A percentile compares a stretch with the other conserved stretches of the same genome.
These are phyloP conservation scores for Myripristis jacobus DNA, from an alignment of 2,797 vertebrate species.

Conservation along the genomic window DNA sequence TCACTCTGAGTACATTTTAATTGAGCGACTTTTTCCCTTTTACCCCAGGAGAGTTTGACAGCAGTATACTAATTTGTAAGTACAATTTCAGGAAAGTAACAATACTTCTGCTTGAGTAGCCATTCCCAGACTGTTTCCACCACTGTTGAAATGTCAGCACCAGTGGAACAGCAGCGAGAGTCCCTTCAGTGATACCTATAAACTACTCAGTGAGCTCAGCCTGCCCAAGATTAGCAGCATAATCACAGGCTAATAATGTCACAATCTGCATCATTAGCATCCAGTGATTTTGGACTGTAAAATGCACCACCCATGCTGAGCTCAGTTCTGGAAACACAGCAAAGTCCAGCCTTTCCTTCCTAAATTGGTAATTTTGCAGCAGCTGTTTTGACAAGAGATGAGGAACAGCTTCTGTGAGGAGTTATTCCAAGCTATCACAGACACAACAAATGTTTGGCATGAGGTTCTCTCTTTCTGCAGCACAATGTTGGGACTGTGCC, in stretches of 20 bases:
- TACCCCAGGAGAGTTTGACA: too few relatives aligned
- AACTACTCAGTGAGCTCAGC: constrained; percentile 26
- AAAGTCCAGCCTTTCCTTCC: constrained; percentile 33
- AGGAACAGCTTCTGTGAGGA: constrained; percentile 42
- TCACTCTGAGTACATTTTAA: too few relatives aligned
- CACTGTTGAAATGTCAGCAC: too few relatives aligned
- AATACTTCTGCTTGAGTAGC: too few relatives aligned
- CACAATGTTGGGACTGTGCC: constrained; percentile 60
- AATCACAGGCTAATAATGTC: constrained; percentile 54
- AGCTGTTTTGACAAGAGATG: constrained; percentile 45
- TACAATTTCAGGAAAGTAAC: too few relatives aligned
- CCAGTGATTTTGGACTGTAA: constrained; percentile 22
- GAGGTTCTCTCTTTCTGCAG: constrained; percentile 46
- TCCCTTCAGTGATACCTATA: constrained; percentile 25
- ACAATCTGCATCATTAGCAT: constrained; percentile 44
- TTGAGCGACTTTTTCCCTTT: too few relatives aligned
- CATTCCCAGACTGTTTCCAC: too few relatives aligned
- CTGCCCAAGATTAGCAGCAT: constrained; percentile 41
- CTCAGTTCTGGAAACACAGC: constrained; percentile 20
- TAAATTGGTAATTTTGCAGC: constrained; percentile 39
- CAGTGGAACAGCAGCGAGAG: not conserved
- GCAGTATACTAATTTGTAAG: too few relatives aligned
- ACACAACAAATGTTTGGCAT: constrained; percentile 71
- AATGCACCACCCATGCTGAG: constrained; percentile 35
- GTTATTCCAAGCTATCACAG: constrained; percentile 62